Conservation (phyloP, 2,888 invertebrate genomes). For the Lutraria lutraria region DNA sequence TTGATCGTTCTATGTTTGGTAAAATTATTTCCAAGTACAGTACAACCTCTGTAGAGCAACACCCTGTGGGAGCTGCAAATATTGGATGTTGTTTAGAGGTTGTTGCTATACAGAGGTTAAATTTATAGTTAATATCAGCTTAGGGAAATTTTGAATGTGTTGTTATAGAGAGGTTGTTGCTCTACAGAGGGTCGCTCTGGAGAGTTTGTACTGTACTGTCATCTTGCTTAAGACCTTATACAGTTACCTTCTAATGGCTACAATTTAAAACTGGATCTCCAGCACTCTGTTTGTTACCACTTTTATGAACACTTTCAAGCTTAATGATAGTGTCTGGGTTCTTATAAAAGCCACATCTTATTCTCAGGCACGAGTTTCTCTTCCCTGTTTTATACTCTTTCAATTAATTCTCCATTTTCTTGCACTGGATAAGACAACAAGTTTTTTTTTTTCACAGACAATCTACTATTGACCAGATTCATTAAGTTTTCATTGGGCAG, state of each 20-base stretch:
- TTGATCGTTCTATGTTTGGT: too few relatives aligned
- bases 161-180: too few relatives aligned
- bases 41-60: too few relatives aligned
- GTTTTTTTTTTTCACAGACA: neutral
- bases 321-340: constrained; percentile 4
- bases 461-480: neutral
- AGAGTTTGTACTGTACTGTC: too few relatives aligned
- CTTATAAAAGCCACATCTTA: neutral
- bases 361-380: neutral
- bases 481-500: neutral
- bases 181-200: too few relatives aligned
- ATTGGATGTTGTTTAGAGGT: too few relatives aligned
- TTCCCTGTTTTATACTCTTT: neutral
- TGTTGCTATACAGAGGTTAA: too few relatives aligned
- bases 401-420: neutral
- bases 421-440: neutral
- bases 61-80: too few relatives aligned
- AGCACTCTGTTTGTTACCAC: neutral
- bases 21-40: too few relatives aligned
- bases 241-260: neutral
- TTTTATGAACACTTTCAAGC: neutral
- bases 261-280: neutral
- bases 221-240: neutral
- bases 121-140: too few relatives aligned
- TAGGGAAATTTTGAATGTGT: too few relatives aligned